phyloP scores from a whole-genome alignment of 2,888 invertebrate species.

The Halictus quadricinctus region DNA sequence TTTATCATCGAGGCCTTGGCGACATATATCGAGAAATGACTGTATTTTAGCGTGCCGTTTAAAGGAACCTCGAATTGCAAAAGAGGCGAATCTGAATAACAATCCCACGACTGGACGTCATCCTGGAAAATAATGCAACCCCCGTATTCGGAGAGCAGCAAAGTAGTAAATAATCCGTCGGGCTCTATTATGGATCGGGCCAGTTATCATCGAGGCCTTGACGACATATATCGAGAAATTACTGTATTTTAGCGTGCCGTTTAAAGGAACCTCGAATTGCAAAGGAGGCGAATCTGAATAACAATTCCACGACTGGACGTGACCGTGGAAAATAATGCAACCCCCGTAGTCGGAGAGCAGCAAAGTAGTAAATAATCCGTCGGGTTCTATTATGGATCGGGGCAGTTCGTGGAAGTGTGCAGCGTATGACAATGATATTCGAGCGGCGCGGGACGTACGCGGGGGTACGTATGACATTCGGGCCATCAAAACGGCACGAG shows the following conservation, averaged over 20 bases:
- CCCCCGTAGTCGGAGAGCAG: slow-evolving; percentile 38
- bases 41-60: too few species aligned
- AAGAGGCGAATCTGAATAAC: too few species aligned
- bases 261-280: not conserved
- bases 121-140: too few species aligned
- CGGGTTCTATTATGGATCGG: slow-evolving; percentile 63
- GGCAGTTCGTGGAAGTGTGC: slow-evolving; percentile 60
- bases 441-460: slow-evolving; percentile 34
- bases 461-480: slow-evolving; percentile 74
- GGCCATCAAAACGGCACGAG: slow-evolving; percentile 80
- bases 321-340: slow-evolving; percentile 31
- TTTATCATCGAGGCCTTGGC: too few species aligned
- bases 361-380: slow-evolving; percentile 71
- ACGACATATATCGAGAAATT: too few species aligned
- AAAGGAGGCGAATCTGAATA: not conserved
- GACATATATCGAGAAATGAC: too few species aligned
- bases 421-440: slow-evolving; percentile 75
- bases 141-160: too few species aligned
- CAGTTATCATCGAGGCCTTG: too few species aligned
- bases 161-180: too few species aligned
- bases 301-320: not conserved
- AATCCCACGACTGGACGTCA: too few species aligned
- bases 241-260: not conserved
- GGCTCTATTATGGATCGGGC: too few species aligned
- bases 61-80: too few species aligned